Conservation (phyloP, 2,888 invertebrate species). For the Amiota mariae region DNA sequence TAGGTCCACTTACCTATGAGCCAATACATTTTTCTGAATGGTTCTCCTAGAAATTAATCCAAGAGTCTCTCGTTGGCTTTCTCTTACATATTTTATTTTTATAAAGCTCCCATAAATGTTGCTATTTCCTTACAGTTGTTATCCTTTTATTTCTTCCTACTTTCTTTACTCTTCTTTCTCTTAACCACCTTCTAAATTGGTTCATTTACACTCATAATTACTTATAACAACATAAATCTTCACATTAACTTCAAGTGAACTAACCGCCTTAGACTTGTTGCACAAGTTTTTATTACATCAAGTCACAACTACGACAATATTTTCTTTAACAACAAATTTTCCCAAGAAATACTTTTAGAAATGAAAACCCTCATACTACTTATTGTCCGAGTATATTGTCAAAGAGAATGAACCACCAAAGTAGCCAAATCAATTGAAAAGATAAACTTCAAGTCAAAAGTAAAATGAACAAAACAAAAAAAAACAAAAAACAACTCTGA, state of each 20-base stretch:
- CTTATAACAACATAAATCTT: too few species aligned
- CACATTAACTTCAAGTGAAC: too few species aligned
- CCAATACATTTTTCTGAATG: too few species aligned
- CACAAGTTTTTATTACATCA: neutral
- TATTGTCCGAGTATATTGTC: conserved; percentile 42
- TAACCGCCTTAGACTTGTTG: too few species aligned
- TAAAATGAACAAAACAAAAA: conserved; percentile 62
- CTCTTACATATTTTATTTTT: too few species aligned
- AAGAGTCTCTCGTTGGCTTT: too few species aligned
- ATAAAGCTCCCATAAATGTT: too few species aligned
- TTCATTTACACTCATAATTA: too few species aligned
- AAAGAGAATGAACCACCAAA: conserved; percentile 54
- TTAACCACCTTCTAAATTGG: neutral
- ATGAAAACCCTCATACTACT: neutral
- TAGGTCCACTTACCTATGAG: too few species aligned
- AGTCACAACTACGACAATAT: conserved; percentile 7
- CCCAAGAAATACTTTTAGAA: conserved; percentile 3
- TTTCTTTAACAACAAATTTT: neutral
- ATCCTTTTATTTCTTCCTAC: too few species aligned
- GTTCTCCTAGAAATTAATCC: too few species aligned
- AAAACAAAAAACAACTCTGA: conserved; percentile 53
- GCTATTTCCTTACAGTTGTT: too few species aligned
- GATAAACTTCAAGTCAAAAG: conserved; percentile 28
- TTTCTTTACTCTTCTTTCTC: neutral
- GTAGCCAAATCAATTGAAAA: conserved; percentile 34